Base-by-base conservation (phyloP, 1,140 invertebrate species). In the Ruditapes philippinarum region DNA sequence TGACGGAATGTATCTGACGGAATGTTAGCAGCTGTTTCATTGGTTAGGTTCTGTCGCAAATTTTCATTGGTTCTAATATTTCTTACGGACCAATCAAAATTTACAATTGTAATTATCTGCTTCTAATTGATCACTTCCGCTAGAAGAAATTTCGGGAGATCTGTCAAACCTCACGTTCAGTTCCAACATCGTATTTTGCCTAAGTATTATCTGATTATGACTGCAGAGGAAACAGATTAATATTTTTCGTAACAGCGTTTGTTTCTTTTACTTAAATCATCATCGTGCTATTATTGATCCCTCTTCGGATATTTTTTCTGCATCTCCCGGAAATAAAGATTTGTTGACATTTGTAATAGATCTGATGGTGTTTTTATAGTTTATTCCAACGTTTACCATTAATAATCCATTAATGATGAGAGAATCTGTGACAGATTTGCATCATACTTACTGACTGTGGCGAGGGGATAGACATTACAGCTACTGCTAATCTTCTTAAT, bases 91-190 rank as follows among this genome's bases (percentile, higher is more conserved):
- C 84, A 78, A 86, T 86, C 33, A 78, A 28, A 74, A 49, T n/a
- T 33, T 17, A 14, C 9, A 25, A 86, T 86, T 78, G 54, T 83
- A 70, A 83, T 83, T 68, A 83, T 70, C 81, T 70, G 3, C 14
- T 83, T 65, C 57, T 40, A 70, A 65, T 65, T 83, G 79, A 49
- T 76, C 84, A 86, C 84, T 86, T 86, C 84, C 84, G 84, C 81
- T 83, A 2, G 9, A 70, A 83, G 60, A 83, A 65, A 83, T 51
- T 57, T 73, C 9, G 31, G 42, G 45, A 51, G 36, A 78, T 19
- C 74, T 78, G 74, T 78, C 74, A 78, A 78, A 78, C 14, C 14
- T 38, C 33, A 57, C 31, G 57, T 19, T 28, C 11, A 33, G 4
- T 7, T 33, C 28, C 60, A 57, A 57, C 54, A 19, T 25, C 25